phyloP scores from a whole-genome alignment of 2,888 invertebrate species.

The Strigamia crassipes region DNA sequence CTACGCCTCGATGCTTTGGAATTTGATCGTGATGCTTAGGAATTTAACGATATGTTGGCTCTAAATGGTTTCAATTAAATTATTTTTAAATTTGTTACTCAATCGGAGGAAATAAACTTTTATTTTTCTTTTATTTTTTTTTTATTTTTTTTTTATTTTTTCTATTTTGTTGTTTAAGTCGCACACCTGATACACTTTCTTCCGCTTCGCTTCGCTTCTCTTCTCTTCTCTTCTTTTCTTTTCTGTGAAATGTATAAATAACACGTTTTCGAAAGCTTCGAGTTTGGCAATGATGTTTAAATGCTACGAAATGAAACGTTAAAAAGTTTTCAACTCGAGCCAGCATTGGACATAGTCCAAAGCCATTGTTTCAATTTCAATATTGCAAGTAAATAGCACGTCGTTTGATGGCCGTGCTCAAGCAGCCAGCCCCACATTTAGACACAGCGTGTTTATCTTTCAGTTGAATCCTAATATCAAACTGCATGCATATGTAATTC shows the following conservation, averaged over 20 bases:
- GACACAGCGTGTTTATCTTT: not conserved
- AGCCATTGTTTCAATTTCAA: slow-evolving; percentile 24
- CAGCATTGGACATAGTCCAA: slow-evolving; percentile 16
- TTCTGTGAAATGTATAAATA: not conserved
- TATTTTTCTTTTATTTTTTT: not conserved
- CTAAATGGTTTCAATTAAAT: not conserved
- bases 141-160: not conserved
- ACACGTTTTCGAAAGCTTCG: not conserved
- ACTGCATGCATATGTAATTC: slow-evolving; percentile 26
- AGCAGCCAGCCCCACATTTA: not conserved
- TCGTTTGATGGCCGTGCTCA: not conserved
- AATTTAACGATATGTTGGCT: not conserved
- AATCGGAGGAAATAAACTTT: not conserved
- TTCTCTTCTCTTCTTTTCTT: not conserved
- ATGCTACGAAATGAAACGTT: not conserved
- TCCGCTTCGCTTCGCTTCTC: too few species aligned
- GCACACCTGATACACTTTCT: too few species aligned
- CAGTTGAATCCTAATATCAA: slow-evolving; percentile 13
- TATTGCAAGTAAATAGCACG: slow-evolving; percentile 11
- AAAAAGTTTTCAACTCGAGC: slow-evolving; percentile 6
- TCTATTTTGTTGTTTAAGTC: too few species aligned
- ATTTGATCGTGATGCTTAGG: slow-evolving; percentile 28
- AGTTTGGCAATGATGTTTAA: slow-evolving; percentile 22
- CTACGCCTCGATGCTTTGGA: slow-evolving; percentile 26
- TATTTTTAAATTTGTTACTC: slow-evolving; percentile 5